Conservation (phyloP, 2,797 vertebrate genomes). For the Halcyon smyrnensis region DNA sequence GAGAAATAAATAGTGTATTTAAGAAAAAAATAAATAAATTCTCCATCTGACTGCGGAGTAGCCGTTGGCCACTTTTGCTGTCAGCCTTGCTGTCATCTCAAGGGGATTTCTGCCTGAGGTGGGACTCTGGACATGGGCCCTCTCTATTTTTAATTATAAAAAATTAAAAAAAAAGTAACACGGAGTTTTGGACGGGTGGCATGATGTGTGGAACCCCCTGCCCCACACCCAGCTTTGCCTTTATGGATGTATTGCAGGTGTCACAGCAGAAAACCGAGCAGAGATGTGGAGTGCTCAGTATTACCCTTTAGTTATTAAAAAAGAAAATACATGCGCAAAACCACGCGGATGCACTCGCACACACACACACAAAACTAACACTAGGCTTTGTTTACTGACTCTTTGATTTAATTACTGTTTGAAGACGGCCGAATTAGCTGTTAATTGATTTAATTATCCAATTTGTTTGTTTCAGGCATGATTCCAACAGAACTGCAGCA, state of each 20-base stretch:
- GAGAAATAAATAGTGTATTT: background rate
- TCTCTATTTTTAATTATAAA: background rate
- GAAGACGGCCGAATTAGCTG: conserved; percentile 94
- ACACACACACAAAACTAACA: conserved; percentile 78
- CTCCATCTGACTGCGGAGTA: background rate
- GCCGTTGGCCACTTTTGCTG: background rate
- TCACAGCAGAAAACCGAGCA: background rate
- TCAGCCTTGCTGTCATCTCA: background rate
- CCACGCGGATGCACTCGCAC: background rate
- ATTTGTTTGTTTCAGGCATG: conserved; percentile 99
- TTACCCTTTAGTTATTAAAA: conserved; percentile 69
- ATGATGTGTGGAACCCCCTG: no score
- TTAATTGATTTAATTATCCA: conserved; percentile 99
- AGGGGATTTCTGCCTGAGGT: background rate
- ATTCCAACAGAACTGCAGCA: conserved; percentile 99
- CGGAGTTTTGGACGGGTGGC: background rate
- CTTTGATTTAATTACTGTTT: conserved; percentile 97
- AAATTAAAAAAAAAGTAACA: background rate
- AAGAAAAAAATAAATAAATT: background rate
- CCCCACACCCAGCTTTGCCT: accelerated
- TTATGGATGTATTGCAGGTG: background rate
- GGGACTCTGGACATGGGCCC: background rate
- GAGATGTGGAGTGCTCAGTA: background rate
- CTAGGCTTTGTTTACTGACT: conserved; percentile 96
- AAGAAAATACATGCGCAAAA: conserved; percentile 66